phyloP scores from a whole-genome alignment of 2,888 invertebrate species.

The Pterostichus madidus region DNA sequence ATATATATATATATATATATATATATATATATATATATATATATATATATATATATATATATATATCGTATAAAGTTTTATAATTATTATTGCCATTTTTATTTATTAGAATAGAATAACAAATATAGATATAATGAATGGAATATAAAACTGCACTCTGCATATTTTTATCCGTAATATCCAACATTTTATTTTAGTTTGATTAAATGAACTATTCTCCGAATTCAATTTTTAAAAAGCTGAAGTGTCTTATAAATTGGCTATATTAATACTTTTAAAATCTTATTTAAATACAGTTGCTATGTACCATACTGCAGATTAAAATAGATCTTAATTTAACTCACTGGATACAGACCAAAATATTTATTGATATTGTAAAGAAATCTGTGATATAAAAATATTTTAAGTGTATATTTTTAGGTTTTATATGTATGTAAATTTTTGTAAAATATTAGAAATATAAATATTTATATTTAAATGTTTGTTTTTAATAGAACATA shows the following conservation, averaged over 20 bases:
- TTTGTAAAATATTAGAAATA: conserved; percentile 27
- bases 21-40: too few species aligned
- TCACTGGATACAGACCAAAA: conserved; percentile 9
- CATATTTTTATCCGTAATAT: too few species aligned
- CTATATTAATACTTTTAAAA: not conserved
- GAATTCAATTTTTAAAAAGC: too few species aligned
- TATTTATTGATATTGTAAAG: conserved; percentile 40
- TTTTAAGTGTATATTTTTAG: conserved; percentile 28
- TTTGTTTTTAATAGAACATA: not conserved
- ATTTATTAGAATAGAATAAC: too few species aligned
- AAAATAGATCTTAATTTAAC: conserved; percentile 14
- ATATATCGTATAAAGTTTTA: too few species aligned
- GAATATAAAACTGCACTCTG: too few species aligned
- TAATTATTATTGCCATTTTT: too few species aligned
- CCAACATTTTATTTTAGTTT: too few species aligned
- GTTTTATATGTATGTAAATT: not conserved
- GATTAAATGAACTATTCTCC: too few species aligned
- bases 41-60: too few species aligned
- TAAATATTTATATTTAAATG: conserved; percentile 7
- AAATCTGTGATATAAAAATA: conserved; percentile 36
- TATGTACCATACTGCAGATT: not conserved
- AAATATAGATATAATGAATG: too few species aligned
- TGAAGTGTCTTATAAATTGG: not conserved
- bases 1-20: too few species aligned
- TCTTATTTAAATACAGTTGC: not conserved